Percentiles rank a stretch among this genome's conserved stretches.
phyloP scores from a whole-genome alignment of 2,113 vertebrate species.

The Xyliphius kryptos region DNA sequence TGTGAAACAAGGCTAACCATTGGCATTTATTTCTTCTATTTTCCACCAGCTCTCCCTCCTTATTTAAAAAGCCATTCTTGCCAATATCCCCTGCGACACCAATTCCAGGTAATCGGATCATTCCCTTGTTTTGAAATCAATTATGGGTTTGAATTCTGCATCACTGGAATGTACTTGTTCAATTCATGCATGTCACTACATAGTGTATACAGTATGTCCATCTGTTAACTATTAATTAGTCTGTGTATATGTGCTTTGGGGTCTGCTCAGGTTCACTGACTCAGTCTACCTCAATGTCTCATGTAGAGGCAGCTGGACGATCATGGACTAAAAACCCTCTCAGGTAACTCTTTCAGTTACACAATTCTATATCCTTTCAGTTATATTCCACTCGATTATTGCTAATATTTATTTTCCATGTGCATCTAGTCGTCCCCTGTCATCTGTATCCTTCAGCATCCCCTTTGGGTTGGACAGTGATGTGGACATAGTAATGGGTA shows the following conservation, averaged over 20 bases:
- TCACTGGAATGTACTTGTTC: constrained; percentile 27
- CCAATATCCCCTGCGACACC: constrained; percentile 68
- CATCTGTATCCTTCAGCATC: constrained; percentile 87
- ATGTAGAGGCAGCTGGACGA: constrained; percentile 80
- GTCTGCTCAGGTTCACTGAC: constrained; percentile 72
- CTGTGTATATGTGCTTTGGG: constrained; percentile 32
- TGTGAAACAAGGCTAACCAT: no score
- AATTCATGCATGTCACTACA: background rate
- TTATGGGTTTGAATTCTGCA: no score
- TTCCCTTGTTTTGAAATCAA: no score
- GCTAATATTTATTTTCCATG: no score
- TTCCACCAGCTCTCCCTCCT: constrained; percentile 72
- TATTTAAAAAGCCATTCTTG: constrained; percentile 80
- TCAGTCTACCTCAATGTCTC: constrained; percentile 86
- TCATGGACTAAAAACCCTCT: constrained; percentile 79
- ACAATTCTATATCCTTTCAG: no score
- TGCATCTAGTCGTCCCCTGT: constrained; percentile 75
- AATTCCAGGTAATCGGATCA: constrained; percentile 70
- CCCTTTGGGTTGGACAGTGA: constrained; percentile 91
- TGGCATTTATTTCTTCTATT: constrained; percentile 12
- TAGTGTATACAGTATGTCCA: constrained; percentile 10
- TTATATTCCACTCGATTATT: no score
- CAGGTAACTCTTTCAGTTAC: no score
- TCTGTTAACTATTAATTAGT: no score
- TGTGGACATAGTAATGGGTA: constrained; percentile 89